These are phyloP conservation scores for Glomeris marginata DNA, from an alignment of 2,888 invertebrate species.

Conservation along the genomic window DNA sequence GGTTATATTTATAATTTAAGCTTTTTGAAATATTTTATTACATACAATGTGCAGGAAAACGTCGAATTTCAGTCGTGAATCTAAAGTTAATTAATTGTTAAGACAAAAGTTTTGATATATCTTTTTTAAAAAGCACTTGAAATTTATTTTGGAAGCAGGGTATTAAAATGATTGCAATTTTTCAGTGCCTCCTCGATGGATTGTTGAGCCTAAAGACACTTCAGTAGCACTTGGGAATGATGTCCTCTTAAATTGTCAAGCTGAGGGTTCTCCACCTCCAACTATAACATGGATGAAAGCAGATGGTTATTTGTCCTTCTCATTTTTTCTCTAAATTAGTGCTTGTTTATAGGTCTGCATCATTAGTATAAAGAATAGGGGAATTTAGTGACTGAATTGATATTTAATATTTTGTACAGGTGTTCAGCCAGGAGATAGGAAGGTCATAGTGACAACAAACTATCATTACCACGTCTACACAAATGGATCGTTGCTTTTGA, in stretches of 20 bases:
- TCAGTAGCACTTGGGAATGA: conserved; percentile 10
- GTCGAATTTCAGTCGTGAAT: no score
- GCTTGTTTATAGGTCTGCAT: background rate
- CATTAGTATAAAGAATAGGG: no score
- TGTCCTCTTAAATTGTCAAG: conserved; percentile 10
- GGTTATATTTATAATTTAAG: no score
- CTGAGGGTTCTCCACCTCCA: conserved; percentile 11
- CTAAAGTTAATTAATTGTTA: no score
- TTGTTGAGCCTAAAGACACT: conserved; percentile 11
- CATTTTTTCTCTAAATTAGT: background rate
- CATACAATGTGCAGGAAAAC: no score
- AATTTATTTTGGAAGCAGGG: no score
- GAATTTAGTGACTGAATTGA: no score
- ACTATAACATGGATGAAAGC: conserved; percentile 15
- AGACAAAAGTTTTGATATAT: no score
- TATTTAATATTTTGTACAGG: background rate
- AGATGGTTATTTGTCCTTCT: conserved; percentile 8
- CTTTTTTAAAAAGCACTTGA: no score
- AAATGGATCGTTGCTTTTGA: conserved; percentile 8
- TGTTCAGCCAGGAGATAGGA: conserved; percentile 10
- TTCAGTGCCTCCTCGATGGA: conserved; percentile 11
- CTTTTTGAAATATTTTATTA: no score
- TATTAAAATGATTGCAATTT: background rate
- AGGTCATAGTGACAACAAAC: conserved; percentile 6
- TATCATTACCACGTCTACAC: conserved; percentile 4